Conservation (phyloP, 2,797 vertebrate species). For the Nasua narica region DNA sequence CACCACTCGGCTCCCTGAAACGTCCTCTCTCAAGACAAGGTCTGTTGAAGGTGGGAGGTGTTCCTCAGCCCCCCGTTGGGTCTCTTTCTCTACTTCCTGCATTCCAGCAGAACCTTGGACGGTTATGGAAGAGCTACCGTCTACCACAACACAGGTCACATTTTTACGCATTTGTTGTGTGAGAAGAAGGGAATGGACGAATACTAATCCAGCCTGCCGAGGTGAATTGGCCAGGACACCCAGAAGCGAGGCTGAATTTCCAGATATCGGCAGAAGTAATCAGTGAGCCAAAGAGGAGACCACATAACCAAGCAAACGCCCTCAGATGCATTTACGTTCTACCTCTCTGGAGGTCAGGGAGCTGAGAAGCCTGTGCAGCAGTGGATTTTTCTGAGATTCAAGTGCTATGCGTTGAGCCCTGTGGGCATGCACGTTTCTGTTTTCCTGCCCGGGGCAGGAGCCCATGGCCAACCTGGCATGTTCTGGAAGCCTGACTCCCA, state of each 20-base stretch:
- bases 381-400: neutral
- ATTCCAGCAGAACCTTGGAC: neutral
- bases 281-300: neutral
- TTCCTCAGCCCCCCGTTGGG: accelerated
- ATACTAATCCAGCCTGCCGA: accelerated
- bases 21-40: accelerated
- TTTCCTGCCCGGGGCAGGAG: neutral
- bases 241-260: neutral
- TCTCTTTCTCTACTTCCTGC: accelerated
- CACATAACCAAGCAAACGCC: neutral
- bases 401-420: accelerated
- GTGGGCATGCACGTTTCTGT: accelerated
- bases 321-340: neutral
- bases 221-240: neutral
- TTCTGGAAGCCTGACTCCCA: neutral
- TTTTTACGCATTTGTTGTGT: neutral
- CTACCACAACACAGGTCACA: too few relatives aligned
- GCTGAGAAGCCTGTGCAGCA: neutral
- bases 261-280: neutral
- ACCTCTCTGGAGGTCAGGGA: accelerated
- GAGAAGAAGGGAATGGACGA: neutral
- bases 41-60: neutral
- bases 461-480: neutral
- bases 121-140: accelerated
- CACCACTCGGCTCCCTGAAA: neutral